phyloP scores from a whole-genome alignment of 1,140 invertebrate genomes.

The Leucophenga varia region DNA sequence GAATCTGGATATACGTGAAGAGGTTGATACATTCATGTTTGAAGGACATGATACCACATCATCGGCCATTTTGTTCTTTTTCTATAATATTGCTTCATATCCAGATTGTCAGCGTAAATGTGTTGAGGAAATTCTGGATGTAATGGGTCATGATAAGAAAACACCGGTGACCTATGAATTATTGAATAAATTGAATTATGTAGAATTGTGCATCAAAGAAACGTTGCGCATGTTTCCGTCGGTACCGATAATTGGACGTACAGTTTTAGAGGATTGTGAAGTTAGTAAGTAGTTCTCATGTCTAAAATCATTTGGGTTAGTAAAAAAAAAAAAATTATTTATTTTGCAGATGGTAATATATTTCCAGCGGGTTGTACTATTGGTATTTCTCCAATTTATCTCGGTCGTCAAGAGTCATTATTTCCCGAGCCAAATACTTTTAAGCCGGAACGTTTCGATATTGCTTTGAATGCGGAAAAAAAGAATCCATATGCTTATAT shows the following conservation, averaged over 20 bases:
- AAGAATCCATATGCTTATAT: constrained; percentile 62
- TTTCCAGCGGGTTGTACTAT: constrained; percentile 60
- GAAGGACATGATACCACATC: constrained; percentile 81
- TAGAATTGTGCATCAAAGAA: constrained; percentile 68
- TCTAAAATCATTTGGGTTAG: constrained; percentile 30
- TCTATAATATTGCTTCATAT: constrained; percentile 60
- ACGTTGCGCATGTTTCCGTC: constrained; percentile 64
- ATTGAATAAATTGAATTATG: constrained; percentile 61
- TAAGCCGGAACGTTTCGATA: constrained; percentile 70
- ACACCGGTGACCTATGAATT: constrained; percentile 60
- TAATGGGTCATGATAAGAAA: constrained; percentile 56
- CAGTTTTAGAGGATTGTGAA: constrained; percentile 59
- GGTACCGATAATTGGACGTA: constrained; percentile 64
- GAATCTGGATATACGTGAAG: constrained; percentile 66
- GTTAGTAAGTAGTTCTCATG: constrained; percentile 39
- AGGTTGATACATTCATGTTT: constrained; percentile 76
- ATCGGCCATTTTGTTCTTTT: constrained; percentile 61
- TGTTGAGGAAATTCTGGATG: constrained; percentile 47
- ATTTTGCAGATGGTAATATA: constrained; percentile 55
- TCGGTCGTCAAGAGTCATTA: constrained; percentile 61
- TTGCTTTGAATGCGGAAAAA: constrained; percentile 55
- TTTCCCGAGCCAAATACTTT: constrained; percentile 67
- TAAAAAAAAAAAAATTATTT: constrained; percentile 8
- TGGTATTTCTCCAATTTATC: constrained; percentile 57
- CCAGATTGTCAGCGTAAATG: constrained; percentile 56